phyloP scores from a whole-genome alignment of 2,113 vertebrate species.

The Thymallus thymallus region DNA sequence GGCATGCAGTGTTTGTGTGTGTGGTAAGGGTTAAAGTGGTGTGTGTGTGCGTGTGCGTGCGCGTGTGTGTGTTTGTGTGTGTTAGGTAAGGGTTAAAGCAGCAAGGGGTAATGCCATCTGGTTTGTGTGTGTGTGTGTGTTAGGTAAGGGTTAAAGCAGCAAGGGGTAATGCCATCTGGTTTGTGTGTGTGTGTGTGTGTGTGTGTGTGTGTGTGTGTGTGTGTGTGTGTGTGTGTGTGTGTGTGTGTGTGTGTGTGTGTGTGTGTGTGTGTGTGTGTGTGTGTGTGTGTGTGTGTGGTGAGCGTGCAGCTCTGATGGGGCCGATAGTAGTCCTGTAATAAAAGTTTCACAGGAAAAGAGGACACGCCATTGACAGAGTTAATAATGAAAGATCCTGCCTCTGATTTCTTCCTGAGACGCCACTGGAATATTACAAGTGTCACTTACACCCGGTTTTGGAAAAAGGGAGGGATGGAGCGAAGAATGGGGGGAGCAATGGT shows the following conservation, averaged over 20 bases:
- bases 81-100: not conserved
- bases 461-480: conserved; percentile 40
- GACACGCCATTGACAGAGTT: conserved; percentile 79
- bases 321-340: conserved; percentile 77
- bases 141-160: no score
- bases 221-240: no score
- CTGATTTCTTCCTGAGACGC: conserved; percentile 78
- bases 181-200: no score
- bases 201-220: no score
- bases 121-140: conserved; percentile 22
- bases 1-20: not conserved
- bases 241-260: no score
- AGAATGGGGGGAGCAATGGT: conserved; percentile 7
- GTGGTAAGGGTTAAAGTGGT: conserved; percentile 68
- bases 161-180: no score
- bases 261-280: conserved; percentile 9
- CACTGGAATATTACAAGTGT: conserved; percentile 82
- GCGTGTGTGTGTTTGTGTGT: conserved; percentile 9
- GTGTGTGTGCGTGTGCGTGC: not conserved
- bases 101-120: no score
- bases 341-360: conserved; percentile 80
- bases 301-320: conserved; percentile 56
- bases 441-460: conserved; percentile 76
- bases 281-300: conserved; percentile 60
- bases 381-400: conserved; percentile 84